Evolutionary conservation across 2,797 vertebrate genomes (phyloP).

Genomic region (Arrhamphus sclerolepis): DNA sequence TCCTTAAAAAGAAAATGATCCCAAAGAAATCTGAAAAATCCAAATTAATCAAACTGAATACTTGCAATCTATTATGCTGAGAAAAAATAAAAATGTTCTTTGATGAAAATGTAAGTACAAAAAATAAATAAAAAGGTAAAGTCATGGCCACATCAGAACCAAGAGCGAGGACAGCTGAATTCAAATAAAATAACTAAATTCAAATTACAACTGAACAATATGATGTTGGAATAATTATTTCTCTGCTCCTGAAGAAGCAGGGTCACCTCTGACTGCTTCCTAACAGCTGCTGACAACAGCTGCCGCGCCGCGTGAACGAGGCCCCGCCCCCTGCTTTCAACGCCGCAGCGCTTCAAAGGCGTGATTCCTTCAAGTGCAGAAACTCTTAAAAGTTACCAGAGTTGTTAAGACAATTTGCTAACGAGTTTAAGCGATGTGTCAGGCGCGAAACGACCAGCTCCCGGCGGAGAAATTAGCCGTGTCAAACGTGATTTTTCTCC

Average conservation of each 20-base stretch:
- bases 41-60: too few relatives aligned
- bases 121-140: too few relatives aligned
- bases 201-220: too few relatives aligned
- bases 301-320: neutral
- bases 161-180: too few relatives aligned
- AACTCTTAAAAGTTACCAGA: neutral
- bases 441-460: constrained; percentile 38
- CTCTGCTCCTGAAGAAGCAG: neutral
- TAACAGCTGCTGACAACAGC: neutral
- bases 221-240: too few relatives aligned
- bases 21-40: too few relatives aligned
- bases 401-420: constrained; percentile 13
- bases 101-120: too few relatives aligned
- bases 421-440: constrained; percentile 29
- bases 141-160: too few relatives aligned
- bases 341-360: neutral
- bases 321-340: neutral
- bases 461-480: constrained; percentile 9
- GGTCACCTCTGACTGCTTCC: neutral
- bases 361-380: neutral
- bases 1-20: too few relatives aligned
- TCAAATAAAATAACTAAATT: too few relatives aligned
- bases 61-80: too few relatives aligned
- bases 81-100: too few relatives aligned
- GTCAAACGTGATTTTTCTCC: constrained; percentile 45